These are phyloP conservation scores for Drosophila pseudotalamancana DNA, from an alignment of 2,888 invertebrate species.

Conservation along the genomic window DNA sequence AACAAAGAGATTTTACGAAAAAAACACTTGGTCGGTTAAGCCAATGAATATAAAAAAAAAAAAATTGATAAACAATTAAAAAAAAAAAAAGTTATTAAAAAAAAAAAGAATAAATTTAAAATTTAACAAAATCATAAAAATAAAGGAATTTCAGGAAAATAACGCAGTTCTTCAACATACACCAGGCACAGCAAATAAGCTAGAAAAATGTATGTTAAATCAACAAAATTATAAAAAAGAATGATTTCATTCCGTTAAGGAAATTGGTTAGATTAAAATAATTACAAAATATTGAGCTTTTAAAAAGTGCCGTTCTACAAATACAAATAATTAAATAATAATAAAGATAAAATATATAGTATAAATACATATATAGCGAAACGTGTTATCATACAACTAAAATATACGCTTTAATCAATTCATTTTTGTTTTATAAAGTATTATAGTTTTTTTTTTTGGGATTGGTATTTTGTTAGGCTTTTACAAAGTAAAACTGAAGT, in stretches of 20 bases:
- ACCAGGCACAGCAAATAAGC: constrained; percentile 70
- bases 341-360: constrained; percentile 31
- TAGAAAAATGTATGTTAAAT: constrained; percentile 58
- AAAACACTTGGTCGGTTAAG: too few relatives aligned
- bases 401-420: constrained; percentile 53
- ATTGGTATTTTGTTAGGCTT: constrained; percentile 39
- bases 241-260: constrained; percentile 43
- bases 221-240: constrained; percentile 13
- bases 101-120: constrained; percentile 8
- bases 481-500: constrained; percentile 72
- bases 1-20: constrained; percentile 48
- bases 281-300: constrained; percentile 3
- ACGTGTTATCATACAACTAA: constrained; percentile 54
- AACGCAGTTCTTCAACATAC: constrained; percentile 53
- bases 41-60: constrained; percentile 29
- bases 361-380: constrained; percentile 8
- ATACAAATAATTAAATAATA: constrained; percentile 54
- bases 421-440: constrained; percentile 30
- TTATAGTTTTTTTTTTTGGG: constrained; percentile 25
- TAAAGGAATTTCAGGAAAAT: too few relatives aligned
- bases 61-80: constrained; percentile 9
- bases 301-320: constrained; percentile 74
- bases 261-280: constrained; percentile 47
- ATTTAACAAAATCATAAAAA: too few relatives aligned
- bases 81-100: constrained; percentile 14